A percentile compares a stretch with the other conserved stretches of the same genome.
Evolutionary conservation across 2,797 vertebrate genomes (phyloP).

Genomic region (Manis javanica): DNA sequence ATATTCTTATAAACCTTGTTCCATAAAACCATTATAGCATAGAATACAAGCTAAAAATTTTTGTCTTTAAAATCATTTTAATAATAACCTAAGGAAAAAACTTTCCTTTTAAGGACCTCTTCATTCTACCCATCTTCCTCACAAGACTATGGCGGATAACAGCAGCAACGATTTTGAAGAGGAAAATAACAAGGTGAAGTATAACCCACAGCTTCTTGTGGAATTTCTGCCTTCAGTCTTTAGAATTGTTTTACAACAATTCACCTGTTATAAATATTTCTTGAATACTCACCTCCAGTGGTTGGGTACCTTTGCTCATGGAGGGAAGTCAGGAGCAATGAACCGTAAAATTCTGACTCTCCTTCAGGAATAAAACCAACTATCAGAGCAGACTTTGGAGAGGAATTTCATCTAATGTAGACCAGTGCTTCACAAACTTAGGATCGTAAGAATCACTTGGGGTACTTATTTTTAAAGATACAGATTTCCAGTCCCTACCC

Average conservation of each 20-base stretch:
- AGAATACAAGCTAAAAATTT: conserved; percentile 7
- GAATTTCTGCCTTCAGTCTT: not conserved
- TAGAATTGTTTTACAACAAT: no score
- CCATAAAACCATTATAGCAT: not conserved
- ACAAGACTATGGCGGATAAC: conserved; percentile 86
- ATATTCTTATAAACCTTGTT: not conserved
- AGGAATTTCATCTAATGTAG: not conserved
- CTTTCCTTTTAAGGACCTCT: conserved; percentile 66
- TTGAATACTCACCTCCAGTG: not conserved
- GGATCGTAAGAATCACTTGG: not conserved
- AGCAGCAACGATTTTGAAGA: conserved; percentile 90
- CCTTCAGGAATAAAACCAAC: not conserved
- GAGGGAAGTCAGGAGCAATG: not conserved
- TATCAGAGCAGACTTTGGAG: not conserved
- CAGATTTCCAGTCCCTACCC: not conserved
- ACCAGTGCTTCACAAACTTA: conserved; percentile 33
- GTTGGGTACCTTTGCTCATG: not conserved
- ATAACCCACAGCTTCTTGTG: not conserved
- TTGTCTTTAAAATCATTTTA: conserved; percentile 37
- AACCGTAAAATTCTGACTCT: not conserved
- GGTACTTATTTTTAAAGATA: not conserved
- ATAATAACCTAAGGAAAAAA: conserved; percentile 48
- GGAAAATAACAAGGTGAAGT: conserved; percentile 84
- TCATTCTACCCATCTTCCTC: conserved; percentile 76
- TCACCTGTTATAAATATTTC: not conserved